Conservation (phyloP, 2,797 vertebrate genomes). For the Acrossocheilus fasciatus region DNA sequence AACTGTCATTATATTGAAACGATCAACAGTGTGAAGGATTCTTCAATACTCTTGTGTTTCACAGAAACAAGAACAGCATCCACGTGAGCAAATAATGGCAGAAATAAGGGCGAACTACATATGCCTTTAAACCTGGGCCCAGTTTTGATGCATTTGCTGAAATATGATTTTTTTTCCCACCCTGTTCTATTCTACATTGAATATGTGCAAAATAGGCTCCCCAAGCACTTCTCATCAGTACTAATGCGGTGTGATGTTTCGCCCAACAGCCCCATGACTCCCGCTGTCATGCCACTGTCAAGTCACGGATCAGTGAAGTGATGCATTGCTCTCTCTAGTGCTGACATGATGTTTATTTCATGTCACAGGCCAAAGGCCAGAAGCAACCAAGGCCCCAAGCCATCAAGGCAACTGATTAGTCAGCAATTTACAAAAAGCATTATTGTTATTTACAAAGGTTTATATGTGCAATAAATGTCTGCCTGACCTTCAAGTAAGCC, state of each 20-base stretch:
- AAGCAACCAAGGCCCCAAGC: slow-evolving; percentile 23
- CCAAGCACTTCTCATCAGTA: slow-evolving; percentile 46
- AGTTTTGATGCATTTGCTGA: neutral
- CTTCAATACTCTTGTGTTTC: neutral
- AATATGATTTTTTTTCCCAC: neutral
- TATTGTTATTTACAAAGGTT: slow-evolving; percentile 28
- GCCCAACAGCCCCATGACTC: slow-evolving; percentile 36
- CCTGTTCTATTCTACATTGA: neutral
- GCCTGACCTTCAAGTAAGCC: slow-evolving; percentile 40
- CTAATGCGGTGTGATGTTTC: slow-evolving; percentile 43
- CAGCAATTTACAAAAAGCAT: slow-evolving; percentile 27
- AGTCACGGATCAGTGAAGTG: slow-evolving; percentile 61
- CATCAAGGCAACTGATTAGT: slow-evolving; percentile 38
- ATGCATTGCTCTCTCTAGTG: slow-evolving; percentile 67
- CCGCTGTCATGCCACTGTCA: slow-evolving; percentile 48
- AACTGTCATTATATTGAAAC: neutral
- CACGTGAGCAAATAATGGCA: neutral
- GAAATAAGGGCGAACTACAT: too few species aligned
- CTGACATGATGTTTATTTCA: slow-evolving; percentile 67
- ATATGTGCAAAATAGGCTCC: slow-evolving; percentile 51
- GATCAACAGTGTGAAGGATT: neutral
- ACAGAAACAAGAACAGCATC: neutral
- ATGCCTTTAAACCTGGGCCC: neutral
- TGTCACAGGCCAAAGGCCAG: slow-evolving; percentile 67
- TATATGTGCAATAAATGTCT: neutral